Conservation (phyloP, 2,888 invertebrate genomes). For the Anticlea derivata region DNA sequence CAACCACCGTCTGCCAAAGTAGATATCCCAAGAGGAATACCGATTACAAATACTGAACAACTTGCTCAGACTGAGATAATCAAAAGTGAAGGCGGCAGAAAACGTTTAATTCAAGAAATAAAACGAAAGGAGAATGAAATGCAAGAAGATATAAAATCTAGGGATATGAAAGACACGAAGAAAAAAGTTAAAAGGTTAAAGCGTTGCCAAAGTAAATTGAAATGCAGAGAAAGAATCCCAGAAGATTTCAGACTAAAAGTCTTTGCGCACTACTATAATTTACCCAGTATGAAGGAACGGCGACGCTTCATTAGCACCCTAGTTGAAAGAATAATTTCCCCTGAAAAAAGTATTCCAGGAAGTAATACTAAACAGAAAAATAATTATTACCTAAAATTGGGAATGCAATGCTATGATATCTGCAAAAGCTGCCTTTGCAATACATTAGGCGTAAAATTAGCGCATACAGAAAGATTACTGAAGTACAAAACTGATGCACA, state of each 20-base stretch:
- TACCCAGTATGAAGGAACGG: background rate
- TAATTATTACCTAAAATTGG: background rate
- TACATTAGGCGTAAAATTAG: background rate
- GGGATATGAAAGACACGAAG: background rate
- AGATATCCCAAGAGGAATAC: no score
- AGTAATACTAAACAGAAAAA: no score
- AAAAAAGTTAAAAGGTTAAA: background rate
- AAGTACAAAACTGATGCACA: background rate
- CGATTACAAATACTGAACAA: no score
- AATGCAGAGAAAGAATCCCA: background rate
- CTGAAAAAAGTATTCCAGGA: no score
- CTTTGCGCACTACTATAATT: background rate
- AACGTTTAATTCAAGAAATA: background rate
- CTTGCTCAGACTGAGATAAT: no score
- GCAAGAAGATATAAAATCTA: no score
- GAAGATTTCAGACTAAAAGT: background rate
- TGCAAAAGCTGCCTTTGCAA: background rate
- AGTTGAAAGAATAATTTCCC: background rate
- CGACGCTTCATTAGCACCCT: background rate
- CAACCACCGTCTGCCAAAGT: no score
- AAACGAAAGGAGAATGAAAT: background rate
- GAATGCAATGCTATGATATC: background rate
- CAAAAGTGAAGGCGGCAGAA: background rate
- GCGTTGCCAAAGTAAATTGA: background rate
- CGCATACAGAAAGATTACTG: background rate